These are phyloP conservation scores for Psephotus haematonotus DNA, from an alignment of 2,113 vertebrate genomes.

Conservation along the genomic window DNA sequence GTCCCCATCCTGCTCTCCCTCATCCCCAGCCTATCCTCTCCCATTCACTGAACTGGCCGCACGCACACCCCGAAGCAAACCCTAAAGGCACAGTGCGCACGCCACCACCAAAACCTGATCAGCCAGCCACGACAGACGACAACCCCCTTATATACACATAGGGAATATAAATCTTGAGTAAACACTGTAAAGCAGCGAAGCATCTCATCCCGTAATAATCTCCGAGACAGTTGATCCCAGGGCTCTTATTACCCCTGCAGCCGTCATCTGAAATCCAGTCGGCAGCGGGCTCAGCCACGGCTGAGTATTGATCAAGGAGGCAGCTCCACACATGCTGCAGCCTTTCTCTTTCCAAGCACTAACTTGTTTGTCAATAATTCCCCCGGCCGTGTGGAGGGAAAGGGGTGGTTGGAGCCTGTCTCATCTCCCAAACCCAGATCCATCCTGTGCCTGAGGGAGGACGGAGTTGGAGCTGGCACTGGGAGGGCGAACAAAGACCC, in stretches of 20 bases:
- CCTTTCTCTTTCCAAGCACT: constrained; percentile 37
- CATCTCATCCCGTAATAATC: constrained; percentile 67
- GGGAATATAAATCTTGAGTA: constrained; percentile 65
- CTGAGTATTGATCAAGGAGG: constrained; percentile 55
- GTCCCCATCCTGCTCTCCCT: not conserved
- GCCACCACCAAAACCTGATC: not conserved
- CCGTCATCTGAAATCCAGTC: constrained; percentile 39
- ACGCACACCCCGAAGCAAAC: not conserved
- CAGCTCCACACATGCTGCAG: not conserved
- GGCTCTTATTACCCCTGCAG: constrained; percentile 61
- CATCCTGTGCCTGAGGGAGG: fast-evolving
- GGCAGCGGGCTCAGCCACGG: constrained; percentile 10
- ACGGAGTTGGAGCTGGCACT: not conserved
- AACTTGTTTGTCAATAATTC: constrained; percentile 69
- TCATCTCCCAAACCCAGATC: fast-evolving
- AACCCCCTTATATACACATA: not conserved
- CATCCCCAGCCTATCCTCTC: not conserved
- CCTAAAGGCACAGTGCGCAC: fast-evolving
- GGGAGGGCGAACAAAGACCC: not conserved
- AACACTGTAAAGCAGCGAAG: constrained; percentile 59
- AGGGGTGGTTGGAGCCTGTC: not conserved
- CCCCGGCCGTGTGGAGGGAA: not conserved
- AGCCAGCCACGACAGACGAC: not conserved
- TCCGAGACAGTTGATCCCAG: constrained; percentile 53
- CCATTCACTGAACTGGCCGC: fast-evolving